Evolutionary conservation across 2,113 vertebrate genomes (phyloP), one percentile per base, ranked within the genome.

Genomic region (Macrotus californicus): DNA sequence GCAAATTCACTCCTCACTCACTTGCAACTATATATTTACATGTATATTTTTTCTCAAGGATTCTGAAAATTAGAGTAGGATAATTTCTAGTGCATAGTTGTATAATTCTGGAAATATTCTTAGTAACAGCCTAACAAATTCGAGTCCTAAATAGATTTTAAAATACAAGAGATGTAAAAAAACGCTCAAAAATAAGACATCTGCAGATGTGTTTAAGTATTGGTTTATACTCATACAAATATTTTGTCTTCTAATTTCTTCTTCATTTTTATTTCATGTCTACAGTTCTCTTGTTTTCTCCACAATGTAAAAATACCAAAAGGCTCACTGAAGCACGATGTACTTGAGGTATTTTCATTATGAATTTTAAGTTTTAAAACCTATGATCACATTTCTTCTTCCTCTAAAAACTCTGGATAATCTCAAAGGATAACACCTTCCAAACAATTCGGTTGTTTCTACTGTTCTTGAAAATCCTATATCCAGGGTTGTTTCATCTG

Each of bases 371-470:
- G 1, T 1, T 92, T 97, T 96, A 97, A 96, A 94, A n/a, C 79
- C 70, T 96, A 82, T 93, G 94, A 97, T 97, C 90, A 96, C 77
- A 97, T 98, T 98, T 97, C 93, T 86, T 98, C 48, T 84, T 97
- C 54, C 54, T 61, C 69, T 94, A 96, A 96, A 96, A 83, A 83
- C 86, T 97, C 79, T 97, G 79, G n/a, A 96, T n/a, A 96, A 39
- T 97, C 95, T 97, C 95, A 97, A 87, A 95, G 84, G 73, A 97
- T 98, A 97, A 97, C 59, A 94, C 16, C 29, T 97, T 70, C 50
- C 79, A 93, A 91, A 86, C 75, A 97, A 96, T 59, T 94, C 36
- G 29, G 36, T 93, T 97, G 89, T n/a, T 56, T 95, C 79, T 97
- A 94, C 96, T 97, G 97, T 97, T 98, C 96, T 96, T 96, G 66